These are phyloP conservation scores for Enteromius argenteus DNA, from an alignment of 2,797 vertebrate species.

Conservation along the genomic window DNA sequence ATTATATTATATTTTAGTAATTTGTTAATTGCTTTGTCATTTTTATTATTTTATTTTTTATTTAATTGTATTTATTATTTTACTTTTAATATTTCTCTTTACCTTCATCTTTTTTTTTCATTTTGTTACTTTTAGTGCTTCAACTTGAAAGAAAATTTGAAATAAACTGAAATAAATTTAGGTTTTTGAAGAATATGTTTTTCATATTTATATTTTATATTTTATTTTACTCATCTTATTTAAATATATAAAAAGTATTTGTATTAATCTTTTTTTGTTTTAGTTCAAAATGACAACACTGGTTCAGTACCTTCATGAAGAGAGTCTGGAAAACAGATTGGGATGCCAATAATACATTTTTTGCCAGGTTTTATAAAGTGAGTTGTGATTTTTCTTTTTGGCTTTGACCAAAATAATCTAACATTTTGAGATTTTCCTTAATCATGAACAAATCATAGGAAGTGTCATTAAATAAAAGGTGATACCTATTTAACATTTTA, in stretches of 20 bases:
- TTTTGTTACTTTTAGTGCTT: background rate
- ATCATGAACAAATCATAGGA: background rate
- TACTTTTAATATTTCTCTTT: background rate
- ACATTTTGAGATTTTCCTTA: background rate
- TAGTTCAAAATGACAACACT: background rate
- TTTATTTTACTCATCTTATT: background rate
- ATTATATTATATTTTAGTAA: background rate
- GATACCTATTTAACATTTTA: background rate
- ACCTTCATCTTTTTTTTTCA: background rate
- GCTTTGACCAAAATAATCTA: background rate
- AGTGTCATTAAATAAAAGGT: background rate
- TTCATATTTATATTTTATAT: background rate
- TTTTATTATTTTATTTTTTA: background rate
- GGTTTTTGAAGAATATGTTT: background rate
- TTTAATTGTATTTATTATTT: background rate
- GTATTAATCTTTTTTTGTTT: background rate
- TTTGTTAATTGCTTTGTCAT: background rate
- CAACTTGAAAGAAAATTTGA: background rate
- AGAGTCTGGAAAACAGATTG: background rate
- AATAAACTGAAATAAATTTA: background rate
- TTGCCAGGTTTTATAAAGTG: background rate
- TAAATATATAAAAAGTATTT: background rate
- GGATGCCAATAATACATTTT: background rate
- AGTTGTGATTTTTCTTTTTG: background rate
- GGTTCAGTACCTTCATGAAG: background rate